Conservation (phyloP, 2,888 invertebrate species). For the Apotomis betuletana region DNA sequence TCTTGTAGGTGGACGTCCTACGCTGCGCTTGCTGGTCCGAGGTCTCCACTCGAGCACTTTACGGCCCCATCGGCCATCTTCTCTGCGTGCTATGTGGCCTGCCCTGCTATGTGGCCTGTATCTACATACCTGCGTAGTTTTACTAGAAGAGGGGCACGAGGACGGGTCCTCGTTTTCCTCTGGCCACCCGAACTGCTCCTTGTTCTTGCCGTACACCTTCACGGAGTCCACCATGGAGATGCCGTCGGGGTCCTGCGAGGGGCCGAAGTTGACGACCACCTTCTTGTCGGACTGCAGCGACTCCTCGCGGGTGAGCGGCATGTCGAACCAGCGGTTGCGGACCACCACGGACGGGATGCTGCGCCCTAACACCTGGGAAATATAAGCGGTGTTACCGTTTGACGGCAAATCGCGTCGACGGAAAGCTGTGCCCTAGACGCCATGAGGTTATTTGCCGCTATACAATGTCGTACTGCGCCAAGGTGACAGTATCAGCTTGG, state of each 20-base stretch:
- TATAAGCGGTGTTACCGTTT: too few species aligned
- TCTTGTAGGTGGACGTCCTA: too few species aligned
- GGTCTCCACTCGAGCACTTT: too few species aligned
- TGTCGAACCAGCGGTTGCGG: constrained; percentile 96
- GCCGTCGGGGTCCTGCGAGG: constrained; percentile 93
- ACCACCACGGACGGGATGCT: constrained; percentile 88
- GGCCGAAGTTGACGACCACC: constrained; percentile 91
- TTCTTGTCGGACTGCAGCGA: constrained; percentile 96
- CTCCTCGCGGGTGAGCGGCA: constrained; percentile 97
- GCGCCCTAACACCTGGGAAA: constrained; percentile 86
- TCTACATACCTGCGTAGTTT: constrained; percentile 66
- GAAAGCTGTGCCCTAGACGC: too few species aligned
- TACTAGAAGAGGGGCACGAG: constrained; percentile 74
- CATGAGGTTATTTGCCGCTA: too few species aligned
- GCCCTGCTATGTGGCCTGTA: too few species aligned
- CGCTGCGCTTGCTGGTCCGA: too few species aligned
- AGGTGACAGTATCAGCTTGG: too few species aligned
- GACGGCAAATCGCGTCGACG: too few species aligned
- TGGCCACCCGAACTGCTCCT: constrained; percentile 98
- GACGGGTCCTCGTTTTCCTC: constrained; percentile 94
- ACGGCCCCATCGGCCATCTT: too few species aligned
- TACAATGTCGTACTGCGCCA: too few species aligned
- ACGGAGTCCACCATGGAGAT: constrained; percentile 97
- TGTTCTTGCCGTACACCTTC: constrained; percentile 96
- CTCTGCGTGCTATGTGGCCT: too few species aligned